A percentile compares a stretch with the other conserved stretches of the same genome.
Evolutionary conservation across 2,113 vertebrate genomes (phyloP).

Genomic region (Phalacrocorax pelagicus): DNA sequence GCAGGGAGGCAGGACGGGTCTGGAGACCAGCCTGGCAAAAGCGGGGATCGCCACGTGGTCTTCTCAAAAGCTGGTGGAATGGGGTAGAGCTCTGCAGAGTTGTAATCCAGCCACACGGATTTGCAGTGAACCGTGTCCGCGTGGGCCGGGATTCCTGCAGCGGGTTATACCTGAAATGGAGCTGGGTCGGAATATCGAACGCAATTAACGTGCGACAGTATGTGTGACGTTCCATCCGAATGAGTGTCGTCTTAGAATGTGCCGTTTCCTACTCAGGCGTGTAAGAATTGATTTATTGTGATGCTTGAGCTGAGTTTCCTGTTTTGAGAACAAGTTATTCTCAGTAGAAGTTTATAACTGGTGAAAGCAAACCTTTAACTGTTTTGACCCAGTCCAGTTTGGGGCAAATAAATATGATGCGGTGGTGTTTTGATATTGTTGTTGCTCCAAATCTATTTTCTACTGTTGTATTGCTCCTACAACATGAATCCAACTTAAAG

Average conservation of each 20-base stretch:
- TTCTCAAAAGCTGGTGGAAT: background rate
- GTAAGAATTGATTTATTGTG: background rate
- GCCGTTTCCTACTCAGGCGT: background rate
- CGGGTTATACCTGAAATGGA: background rate
- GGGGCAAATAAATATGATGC: background rate
- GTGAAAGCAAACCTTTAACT: background rate
- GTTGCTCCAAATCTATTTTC: background rate
- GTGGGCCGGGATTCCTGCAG: background rate
- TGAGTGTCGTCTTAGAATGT: background rate
- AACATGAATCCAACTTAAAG: background rate
- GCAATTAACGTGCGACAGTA: rapidly evolving
- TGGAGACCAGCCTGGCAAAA: background rate
- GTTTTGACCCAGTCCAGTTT: background rate
- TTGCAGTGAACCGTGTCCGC: background rate
- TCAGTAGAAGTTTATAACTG: background rate
- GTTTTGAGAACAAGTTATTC: background rate
- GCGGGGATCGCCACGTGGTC: rapidly evolving
- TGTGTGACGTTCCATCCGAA: background rate
- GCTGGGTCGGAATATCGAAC: background rate
- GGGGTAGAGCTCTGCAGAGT: background rate
- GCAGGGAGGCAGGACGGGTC: background rate
- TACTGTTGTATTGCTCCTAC: background rate
- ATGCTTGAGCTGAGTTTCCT: background rate
- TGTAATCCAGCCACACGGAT: rapidly evolving
- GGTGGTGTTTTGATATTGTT: background rate